Evolutionary conservation across 2,797 vertebrate genomes (phyloP).

Genomic region (Crenichthys baileyi): DNA sequence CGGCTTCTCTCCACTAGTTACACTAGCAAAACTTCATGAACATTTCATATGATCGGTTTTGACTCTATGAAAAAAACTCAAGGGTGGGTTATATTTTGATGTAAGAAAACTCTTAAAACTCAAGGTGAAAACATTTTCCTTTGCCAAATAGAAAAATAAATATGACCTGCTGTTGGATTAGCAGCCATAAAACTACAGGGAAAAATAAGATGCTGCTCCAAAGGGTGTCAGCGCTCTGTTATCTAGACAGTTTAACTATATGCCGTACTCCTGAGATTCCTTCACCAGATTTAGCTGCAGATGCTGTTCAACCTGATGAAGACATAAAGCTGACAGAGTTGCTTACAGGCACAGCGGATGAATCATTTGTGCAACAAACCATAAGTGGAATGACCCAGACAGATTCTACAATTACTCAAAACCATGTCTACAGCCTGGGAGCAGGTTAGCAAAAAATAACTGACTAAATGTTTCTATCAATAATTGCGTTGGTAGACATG

Average conservation of each 20-base stretch:
- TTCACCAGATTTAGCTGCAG: constrained; percentile 66
- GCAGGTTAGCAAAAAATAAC: constrained; percentile 28
- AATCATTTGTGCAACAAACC: constrained; percentile 48
- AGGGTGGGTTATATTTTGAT: background rate
- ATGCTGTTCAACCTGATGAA: constrained; percentile 67
- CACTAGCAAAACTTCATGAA: background rate
- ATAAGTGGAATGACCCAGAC: constrained; percentile 43
- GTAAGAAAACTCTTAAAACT: constrained; percentile 4
- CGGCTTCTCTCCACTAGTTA: background rate
- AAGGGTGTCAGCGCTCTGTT: constrained; percentile 63
- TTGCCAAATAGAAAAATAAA: constrained; percentile 41
- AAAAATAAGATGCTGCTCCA: constrained; percentile 59
- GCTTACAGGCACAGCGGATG: constrained; percentile 48
- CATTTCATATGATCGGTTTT: background rate
- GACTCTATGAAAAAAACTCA: background rate
- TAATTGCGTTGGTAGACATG: constrained; percentile 20
- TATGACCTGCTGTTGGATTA: constrained; percentile 52
- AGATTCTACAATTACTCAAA: constrained; percentile 41
- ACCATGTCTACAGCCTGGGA: constrained; percentile 17
- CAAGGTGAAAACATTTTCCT: constrained; percentile 27
- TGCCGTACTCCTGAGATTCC: constrained; percentile 58
- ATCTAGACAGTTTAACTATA: constrained; percentile 65
- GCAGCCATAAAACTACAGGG: constrained; percentile 41
- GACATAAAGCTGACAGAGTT: constrained; percentile 64
- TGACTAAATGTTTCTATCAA: constrained; percentile 25